Conservation (phyloP, 2,797 vertebrate species). For the Lagocephalus sceleratus region DNA sequence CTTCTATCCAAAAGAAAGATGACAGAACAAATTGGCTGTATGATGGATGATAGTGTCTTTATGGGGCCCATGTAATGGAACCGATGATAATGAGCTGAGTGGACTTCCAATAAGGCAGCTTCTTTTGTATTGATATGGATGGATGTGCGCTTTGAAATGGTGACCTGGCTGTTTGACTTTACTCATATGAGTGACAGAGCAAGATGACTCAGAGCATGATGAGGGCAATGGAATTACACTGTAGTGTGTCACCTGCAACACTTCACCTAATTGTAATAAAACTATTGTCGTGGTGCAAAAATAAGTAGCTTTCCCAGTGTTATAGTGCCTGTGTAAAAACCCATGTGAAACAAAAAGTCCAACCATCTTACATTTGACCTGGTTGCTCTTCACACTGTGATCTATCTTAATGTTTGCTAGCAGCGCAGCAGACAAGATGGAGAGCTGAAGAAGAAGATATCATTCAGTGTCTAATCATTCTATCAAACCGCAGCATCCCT, state of each 20-base stretch:
- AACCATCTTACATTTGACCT: constrained; percentile 35
- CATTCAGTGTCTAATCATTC: constrained; percentile 66
- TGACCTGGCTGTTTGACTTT: constrained; percentile 32
- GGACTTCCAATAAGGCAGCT: constrained; percentile 62
- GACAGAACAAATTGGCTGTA: constrained; percentile 67
- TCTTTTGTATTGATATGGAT: constrained; percentile 48
- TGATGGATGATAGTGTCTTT: constrained; percentile 65
- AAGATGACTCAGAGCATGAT: constrained; percentile 22
- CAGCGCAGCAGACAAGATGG: constrained; percentile 50
- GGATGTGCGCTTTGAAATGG: constrained; percentile 44
- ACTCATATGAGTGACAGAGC: constrained; percentile 45
- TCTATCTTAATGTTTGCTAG: constrained; percentile 52
- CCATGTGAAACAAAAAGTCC: not conserved
- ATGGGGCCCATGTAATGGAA: constrained; percentile 55
- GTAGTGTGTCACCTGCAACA: constrained; percentile 21
- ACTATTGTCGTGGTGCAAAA: constrained; percentile 6
- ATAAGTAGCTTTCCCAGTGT: constrained; percentile 1
- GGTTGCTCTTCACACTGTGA: constrained; percentile 20
- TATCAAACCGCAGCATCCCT: constrained; percentile 46
- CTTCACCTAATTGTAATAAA: constrained; percentile 17
- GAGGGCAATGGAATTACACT: constrained; percentile 21
- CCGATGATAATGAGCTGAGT: constrained; percentile 60
- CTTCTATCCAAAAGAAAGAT: constrained; percentile 61
- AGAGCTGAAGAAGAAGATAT: constrained; percentile 64
- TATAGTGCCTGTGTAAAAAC: not conserved